These are phyloP conservation scores for Geophilus truncorum DNA, from an alignment of 2,888 invertebrate species.

Conservation along the genomic window DNA sequence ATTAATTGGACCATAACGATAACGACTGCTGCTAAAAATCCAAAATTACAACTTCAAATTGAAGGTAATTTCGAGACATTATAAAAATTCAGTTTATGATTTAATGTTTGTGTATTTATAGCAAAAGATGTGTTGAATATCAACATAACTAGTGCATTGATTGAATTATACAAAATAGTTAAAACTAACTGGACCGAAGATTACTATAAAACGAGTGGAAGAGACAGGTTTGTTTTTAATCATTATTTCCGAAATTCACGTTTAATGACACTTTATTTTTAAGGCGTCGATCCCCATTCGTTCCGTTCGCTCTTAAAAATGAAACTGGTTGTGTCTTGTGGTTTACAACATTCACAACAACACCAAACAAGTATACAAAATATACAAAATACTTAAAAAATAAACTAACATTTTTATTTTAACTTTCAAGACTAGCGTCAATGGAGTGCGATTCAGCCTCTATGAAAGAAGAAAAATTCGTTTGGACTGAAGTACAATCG, in stretches of 20 bases:
- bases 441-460: slow-evolving; percentile 62
- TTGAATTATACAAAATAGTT: slow-evolving; percentile 74
- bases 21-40: slow-evolving; percentile 51
- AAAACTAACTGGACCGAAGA: slow-evolving; percentile 74
- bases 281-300: slow-evolving; percentile 80
- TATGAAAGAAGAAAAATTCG: slow-evolving; percentile 40
- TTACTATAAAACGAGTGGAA: slow-evolving; percentile 44
- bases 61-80: slow-evolving; percentile 46
- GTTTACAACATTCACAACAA: slow-evolving; percentile 72
- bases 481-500: slow-evolving; percentile 68
- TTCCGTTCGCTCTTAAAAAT: slow-evolving; percentile 90
- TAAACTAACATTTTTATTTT: neutral
- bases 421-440: slow-evolving; percentile 56
- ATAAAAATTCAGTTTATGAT: neutral
- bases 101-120: slow-evolving; percentile 38
- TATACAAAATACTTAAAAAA: no score
- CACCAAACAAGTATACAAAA: slow-evolving; percentile 47
- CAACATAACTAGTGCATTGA: slow-evolving; percentile 81
- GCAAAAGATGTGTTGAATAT: slow-evolving; percentile 71
- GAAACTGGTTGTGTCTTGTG: slow-evolving; percentile 79
- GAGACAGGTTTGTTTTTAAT: no score
- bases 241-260: no score
- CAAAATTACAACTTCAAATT: slow-evolving; percentile 55
- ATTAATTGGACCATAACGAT: slow-evolving; percentile 60
- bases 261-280: no score